phyloP scores from a whole-genome alignment of 37 sponge, comb jelly and placozoan species.

The Lycopodina hypogea region DNA sequence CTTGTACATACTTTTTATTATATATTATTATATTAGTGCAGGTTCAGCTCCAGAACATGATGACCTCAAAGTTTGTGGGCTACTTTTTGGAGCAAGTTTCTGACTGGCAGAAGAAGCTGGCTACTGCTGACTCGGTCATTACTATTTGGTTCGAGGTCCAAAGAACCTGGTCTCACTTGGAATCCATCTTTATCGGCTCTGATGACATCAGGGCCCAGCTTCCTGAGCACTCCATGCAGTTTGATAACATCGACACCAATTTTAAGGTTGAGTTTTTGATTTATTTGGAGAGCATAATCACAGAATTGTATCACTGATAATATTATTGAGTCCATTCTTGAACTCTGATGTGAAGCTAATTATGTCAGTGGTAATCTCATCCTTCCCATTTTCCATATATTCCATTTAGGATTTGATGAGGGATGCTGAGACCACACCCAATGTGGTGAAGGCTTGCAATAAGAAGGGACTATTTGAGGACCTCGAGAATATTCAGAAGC shows the following conservation, averaged over 20 bases:
- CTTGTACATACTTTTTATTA: neutral
- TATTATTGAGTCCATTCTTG: neutral
- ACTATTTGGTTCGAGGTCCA: conserved; percentile 99
- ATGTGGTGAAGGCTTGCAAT: conserved; percentile 94
- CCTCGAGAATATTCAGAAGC: conserved; percentile 87
- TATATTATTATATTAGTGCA: conserved; percentile 5
- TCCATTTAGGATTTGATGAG: conserved; percentile 59
- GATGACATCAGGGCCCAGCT: conserved; percentile 96
- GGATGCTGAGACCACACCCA: conserved; percentile 91
- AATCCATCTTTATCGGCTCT: conserved; percentile 97
- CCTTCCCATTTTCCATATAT: too few relatives aligned
- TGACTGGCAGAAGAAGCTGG: conserved; percentile 96
- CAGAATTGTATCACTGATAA: neutral
- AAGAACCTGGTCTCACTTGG: conserved; percentile 98
- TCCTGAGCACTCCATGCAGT: conserved; percentile 91
- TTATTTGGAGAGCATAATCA: too few relatives aligned
- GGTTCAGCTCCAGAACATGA: conserved; percentile 99
- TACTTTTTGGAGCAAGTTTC: conserved; percentile 96
- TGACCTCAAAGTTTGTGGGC: conserved; percentile 97
- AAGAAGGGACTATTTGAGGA: conserved; percentile 77
- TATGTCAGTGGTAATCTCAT: too few relatives aligned
- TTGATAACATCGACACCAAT: conserved; percentile 93
- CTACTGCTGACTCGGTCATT: conserved; percentile 94
- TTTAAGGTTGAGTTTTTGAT: conserved; percentile 67
- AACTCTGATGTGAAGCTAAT: too few relatives aligned